These are phyloP conservation scores for Prosapia bicincta DNA, from an alignment of 2,888 invertebrate species.

Conservation along the genomic window DNA sequence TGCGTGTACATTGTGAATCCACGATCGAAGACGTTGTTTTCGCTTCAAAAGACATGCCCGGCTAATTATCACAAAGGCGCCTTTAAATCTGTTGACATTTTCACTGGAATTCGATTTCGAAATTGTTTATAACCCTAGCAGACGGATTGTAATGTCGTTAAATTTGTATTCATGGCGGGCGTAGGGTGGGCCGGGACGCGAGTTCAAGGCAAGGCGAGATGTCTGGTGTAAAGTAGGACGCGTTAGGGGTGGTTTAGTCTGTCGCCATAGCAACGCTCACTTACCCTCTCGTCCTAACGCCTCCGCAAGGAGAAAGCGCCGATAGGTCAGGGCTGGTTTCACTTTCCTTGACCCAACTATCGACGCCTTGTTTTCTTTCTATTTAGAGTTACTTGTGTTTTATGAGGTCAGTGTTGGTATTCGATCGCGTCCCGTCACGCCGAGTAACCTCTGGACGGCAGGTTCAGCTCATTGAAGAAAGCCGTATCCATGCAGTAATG, in stretches of 20 bases:
- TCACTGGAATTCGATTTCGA: too few relatives aligned
- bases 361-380: too few relatives aligned
- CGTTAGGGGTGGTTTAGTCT: background rate
- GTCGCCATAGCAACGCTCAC: conserved; percentile 13
- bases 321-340: conserved; percentile 19
- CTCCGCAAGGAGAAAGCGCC: background rate
- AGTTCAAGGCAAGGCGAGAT: background rate
- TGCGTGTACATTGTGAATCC: too few relatives aligned
- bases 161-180: background rate
- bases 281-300: conserved; percentile 20
- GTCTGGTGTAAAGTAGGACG: background rate
- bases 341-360: background rate
- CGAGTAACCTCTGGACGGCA: too few relatives aligned
- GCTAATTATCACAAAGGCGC: too few relatives aligned
- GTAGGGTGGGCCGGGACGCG: background rate
- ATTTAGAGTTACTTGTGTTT: background rate
- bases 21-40: too few relatives aligned
- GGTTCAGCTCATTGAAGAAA: too few relatives aligned
- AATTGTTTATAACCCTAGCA: too few relatives aligned
- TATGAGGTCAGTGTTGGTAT: background rate
- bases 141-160: background rate
- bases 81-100: too few relatives aligned
- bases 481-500: too few relatives aligned
- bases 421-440: too few relatives aligned
- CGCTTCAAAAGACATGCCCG: too few relatives aligned